Evolutionary conservation across 2,888 invertebrate genomes (phyloP).

Genomic region (Vandiemenella viatica): DNA sequence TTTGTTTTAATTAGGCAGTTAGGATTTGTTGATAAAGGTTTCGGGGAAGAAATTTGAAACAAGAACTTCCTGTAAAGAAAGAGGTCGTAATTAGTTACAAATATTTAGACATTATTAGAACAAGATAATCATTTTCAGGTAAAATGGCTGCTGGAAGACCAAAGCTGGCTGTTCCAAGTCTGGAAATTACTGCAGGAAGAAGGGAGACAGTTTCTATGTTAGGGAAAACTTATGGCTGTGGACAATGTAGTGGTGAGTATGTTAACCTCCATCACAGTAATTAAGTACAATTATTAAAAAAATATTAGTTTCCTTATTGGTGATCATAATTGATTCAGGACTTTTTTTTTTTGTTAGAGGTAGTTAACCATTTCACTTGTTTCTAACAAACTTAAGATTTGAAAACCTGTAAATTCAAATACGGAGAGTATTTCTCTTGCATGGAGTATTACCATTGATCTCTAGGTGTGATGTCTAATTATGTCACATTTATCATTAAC

Average conservation of each 20-base stretch:
- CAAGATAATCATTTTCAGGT: too few species aligned
- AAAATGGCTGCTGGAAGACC: slow-evolving; percentile 42
- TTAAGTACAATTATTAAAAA: neutral
- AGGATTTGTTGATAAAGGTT: slow-evolving; percentile 54
- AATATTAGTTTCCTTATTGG: neutral
- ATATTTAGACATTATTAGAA: neutral
- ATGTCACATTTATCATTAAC: too few species aligned
- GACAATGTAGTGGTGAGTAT: slow-evolving; percentile 30
- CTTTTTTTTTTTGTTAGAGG: too few species aligned
- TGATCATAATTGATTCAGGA: too few species aligned
- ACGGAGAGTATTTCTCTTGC: too few species aligned
- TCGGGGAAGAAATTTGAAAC: slow-evolving; percentile 48
- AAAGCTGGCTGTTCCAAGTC: slow-evolving; percentile 19
- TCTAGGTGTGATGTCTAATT: too few species aligned
- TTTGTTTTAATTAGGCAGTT: slow-evolving; percentile 60
- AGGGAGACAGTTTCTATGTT: slow-evolving; percentile 27
- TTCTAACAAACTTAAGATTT: too few species aligned
- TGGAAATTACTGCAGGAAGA: slow-evolving; percentile 14
- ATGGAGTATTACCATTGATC: too few species aligned
- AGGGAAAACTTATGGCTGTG: slow-evolving; percentile 38
- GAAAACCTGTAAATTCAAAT: too few species aligned
- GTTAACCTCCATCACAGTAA: neutral
- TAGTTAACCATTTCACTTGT: too few species aligned
- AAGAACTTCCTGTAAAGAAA: slow-evolving; percentile 50
- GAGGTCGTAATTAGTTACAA: too few species aligned